A percentile compares a stretch with the other conserved stretches of the same genome.
These are phyloP conservation scores for Pterocles orientalis DNA, from an alignment of 2,113 vertebrate genomes.

Conservation along the genomic window DNA sequence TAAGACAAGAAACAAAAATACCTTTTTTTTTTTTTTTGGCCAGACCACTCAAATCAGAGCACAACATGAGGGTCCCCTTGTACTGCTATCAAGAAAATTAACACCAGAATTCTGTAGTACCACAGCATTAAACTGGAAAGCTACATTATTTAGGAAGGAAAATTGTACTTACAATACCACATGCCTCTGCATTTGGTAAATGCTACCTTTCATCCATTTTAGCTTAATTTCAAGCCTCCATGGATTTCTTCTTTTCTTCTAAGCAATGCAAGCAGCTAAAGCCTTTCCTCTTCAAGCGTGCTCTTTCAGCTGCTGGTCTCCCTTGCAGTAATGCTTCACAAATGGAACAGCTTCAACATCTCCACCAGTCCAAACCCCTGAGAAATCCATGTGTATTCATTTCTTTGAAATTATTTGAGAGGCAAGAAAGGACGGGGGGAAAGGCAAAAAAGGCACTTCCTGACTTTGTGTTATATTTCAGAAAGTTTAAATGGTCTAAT, in stretches of 20 bases:
- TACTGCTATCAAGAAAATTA: neutral
- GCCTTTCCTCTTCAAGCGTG: neutral
- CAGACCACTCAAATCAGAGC: neutral
- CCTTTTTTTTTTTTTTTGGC: neutral
- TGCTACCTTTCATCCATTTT: neutral
- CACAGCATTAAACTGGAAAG: neutral
- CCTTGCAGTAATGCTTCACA: neutral
- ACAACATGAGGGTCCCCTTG: neutral
- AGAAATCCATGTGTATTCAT: slow-evolving; percentile 25
- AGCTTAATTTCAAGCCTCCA: neutral
- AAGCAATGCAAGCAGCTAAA: neutral
- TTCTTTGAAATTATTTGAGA: slow-evolving; percentile 42
- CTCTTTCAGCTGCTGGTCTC: slow-evolving; percentile 1
- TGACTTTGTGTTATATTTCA: slow-evolving; percentile 80
- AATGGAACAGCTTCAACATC: slow-evolving; percentile 22
- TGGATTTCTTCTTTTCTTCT: slow-evolving; percentile 2
- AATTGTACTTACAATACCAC: slow-evolving; percentile 50
- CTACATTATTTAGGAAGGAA: neutral
- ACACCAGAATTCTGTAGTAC: neutral
- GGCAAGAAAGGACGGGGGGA: neutral
- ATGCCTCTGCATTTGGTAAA: neutral
- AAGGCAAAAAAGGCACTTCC: slow-evolving; percentile 22
- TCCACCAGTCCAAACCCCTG: slow-evolving; percentile 1
- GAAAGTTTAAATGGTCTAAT: slow-evolving; percentile 80
- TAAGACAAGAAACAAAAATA: neutral